Conservation (phyloP, 2,113 vertebrate species). For the Bufo bufo region DNA sequence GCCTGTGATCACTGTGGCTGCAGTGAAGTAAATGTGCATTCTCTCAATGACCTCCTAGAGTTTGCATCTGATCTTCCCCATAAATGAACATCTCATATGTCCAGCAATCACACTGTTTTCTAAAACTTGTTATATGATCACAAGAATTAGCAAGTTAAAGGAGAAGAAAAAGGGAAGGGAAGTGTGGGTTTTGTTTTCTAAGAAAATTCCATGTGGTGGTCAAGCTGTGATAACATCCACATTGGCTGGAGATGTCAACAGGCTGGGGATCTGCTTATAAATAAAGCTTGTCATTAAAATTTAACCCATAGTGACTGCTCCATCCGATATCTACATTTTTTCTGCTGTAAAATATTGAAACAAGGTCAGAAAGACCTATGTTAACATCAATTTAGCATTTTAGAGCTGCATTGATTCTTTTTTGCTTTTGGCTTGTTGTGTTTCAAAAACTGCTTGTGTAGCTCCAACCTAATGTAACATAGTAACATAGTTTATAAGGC, state of each 20-base stretch:
- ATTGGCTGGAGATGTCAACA: slow-evolving; percentile 32
- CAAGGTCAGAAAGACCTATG: background rate
- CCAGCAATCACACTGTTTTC: slow-evolving; percentile 7
- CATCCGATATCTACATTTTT: background rate
- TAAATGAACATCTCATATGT: slow-evolving; percentile 48
- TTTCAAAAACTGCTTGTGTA: background rate
- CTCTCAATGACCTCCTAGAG: slow-evolving; percentile 40
- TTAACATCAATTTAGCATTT: background rate
- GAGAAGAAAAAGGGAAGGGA: slow-evolving; percentile 5
- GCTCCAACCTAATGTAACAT: background rate
- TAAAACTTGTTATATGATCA: slow-evolving; percentile 42
- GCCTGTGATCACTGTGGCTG: slow-evolving; percentile 19
- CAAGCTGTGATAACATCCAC: slow-evolving; percentile 53
- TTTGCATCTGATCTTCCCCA: slow-evolving; percentile 39
- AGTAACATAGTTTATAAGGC: too few relatives aligned
- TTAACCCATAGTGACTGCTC: background rate
- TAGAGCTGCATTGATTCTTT: background rate
- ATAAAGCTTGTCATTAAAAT: slow-evolving; percentile 21
- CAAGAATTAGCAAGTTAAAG: background rate
- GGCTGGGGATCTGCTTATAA: background rate
- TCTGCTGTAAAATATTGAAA: background rate
- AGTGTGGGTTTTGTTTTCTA: slow-evolving; percentile 24
- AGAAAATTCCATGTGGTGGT: slow-evolving; percentile 43
- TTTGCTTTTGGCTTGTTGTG: background rate
- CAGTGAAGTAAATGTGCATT: slow-evolving; percentile 27